Base-by-base conservation (phyloP, 2,113 vertebrate species). In the Tympanuchus pallidicinctus region DNA sequence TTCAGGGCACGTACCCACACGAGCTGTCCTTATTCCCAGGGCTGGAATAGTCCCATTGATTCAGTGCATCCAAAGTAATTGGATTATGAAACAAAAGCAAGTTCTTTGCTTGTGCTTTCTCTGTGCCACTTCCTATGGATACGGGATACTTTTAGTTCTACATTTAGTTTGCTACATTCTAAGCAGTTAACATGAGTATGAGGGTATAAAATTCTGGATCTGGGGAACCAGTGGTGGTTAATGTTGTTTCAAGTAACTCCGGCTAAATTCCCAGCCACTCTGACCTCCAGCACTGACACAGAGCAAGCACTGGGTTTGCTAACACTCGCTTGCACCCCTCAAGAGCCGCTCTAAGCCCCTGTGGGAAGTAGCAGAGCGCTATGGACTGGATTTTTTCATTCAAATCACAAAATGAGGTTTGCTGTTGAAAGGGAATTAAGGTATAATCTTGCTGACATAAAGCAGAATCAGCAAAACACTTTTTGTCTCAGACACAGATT, bases 21-120 rank as follows among this genome's bases (percentile, higher is more conserved):
- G 72, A 54, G 75, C 64, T 71, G 78, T n/a, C 78, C 82, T 86
- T 61, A 71, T 85, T 91, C 87, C 82, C 79, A 71, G 82, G 71
- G 82, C 75, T 85, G 94, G 86, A 96, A 92, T 34, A 84, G 86
- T 48, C 90, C 86, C 89, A 84, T 84, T 94, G 95, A 94, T 78
- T 89, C 89, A 36, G 57, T 17, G 70, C 75, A 40, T 89, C 77
- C 83, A 30, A 78, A 93, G 90, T 73, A 90, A 93, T 17, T 88
- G 83, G 86, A 92, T 92, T 90, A 86, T 69, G 80, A 79, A 93
- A 92, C 86, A 93, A 81, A 91, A 95, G 70, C 81, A 90, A 88
- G 83, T 75, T 90, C 79, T 85, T 20, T 18, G 50, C 82, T 88
- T 42, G 15, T 63, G 50, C 71, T 85, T 94, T 88, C 85, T 81